Conservation (phyloP, 2,888 invertebrate species). For the Abrostola tripartita region DNA sequence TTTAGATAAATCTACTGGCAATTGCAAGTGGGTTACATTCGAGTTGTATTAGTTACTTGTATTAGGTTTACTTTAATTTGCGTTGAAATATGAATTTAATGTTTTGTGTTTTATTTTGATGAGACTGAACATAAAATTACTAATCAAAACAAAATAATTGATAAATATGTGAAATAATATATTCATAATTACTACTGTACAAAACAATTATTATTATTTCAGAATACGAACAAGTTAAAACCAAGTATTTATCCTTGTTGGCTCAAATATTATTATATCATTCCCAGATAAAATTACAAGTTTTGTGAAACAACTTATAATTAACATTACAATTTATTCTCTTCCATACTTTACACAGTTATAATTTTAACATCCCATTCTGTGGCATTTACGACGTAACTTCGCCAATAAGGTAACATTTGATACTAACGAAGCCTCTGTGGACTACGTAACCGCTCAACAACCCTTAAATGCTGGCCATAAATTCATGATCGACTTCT, state of each 20-base stretch:
- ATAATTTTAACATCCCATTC: constrained; percentile 22
- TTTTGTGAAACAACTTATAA: not conserved
- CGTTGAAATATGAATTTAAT: too few relatives aligned
- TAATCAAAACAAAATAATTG: too few relatives aligned
- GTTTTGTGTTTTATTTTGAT: too few relatives aligned
- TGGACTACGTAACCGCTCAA: constrained; percentile 33
- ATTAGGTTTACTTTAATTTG: too few relatives aligned
- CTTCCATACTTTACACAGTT: not conserved
- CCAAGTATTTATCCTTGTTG: not conserved
- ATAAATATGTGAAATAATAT: too few relatives aligned
- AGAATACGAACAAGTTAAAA: not conserved
- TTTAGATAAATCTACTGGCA: constrained; percentile 63
- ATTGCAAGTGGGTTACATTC: constrained; percentile 35
- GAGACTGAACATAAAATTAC: too few relatives aligned
- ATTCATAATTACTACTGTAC: too few relatives aligned
- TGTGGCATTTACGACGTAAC: constrained; percentile 15
- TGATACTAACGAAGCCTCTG: constrained; percentile 30
- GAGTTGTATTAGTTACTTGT: constrained; percentile 3
- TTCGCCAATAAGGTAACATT: constrained; percentile 18
- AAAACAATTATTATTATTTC: too few relatives aligned
- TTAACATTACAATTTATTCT: not conserved
- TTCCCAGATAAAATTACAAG: not conserved
- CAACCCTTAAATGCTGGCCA: constrained; percentile 47
- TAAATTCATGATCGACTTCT: constrained; percentile 47
- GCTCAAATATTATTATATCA: not conserved